These are phyloP conservation scores for Anniella stebbinsi DNA, from an alignment of 2,797 vertebrate species.

Conservation along the genomic window DNA sequence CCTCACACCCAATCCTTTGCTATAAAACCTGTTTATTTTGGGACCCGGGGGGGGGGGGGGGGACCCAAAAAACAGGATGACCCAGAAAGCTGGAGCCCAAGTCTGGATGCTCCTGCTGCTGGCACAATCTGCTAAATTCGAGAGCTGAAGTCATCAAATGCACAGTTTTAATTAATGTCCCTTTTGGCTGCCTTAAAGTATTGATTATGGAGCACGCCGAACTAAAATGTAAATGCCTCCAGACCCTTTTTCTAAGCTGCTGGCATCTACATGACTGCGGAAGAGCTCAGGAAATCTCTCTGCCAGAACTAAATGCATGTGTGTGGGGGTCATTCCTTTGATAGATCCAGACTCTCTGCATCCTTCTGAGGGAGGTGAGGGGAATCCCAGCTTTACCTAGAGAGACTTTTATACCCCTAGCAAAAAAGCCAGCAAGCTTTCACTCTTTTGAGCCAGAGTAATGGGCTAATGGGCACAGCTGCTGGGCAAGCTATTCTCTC, in stretches of 20 bases:
- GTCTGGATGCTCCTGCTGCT: not conserved
- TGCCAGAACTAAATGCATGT: not conserved
- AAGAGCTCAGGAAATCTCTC: not conserved
- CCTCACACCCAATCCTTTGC: fast-evolving
- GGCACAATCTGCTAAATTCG: not conserved
- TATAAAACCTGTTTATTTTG: not conserved
- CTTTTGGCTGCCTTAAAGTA: not conserved
- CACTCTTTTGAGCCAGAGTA: not conserved
- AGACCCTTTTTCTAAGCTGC: not conserved
- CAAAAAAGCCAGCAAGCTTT: not conserved
- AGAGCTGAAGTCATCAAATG: not conserved
- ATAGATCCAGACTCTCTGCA: not conserved
- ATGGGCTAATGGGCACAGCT: not conserved
- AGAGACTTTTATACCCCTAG: not conserved
- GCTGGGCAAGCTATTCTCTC: not conserved
- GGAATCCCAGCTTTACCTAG: not conserved
- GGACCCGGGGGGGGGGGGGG: not conserved
- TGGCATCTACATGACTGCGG: not conserved
- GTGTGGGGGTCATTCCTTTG: no score
- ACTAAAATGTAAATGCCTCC: not conserved
- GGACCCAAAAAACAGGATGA: no score
- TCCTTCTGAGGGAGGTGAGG: not conserved
- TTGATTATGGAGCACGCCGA: not conserved
- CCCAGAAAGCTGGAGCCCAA: not conserved
- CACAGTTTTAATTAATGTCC: not conserved